Evolutionary conservation across 2,797 vertebrate genomes (phyloP).

Genomic region (Neosalanx taihuensis): DNA sequence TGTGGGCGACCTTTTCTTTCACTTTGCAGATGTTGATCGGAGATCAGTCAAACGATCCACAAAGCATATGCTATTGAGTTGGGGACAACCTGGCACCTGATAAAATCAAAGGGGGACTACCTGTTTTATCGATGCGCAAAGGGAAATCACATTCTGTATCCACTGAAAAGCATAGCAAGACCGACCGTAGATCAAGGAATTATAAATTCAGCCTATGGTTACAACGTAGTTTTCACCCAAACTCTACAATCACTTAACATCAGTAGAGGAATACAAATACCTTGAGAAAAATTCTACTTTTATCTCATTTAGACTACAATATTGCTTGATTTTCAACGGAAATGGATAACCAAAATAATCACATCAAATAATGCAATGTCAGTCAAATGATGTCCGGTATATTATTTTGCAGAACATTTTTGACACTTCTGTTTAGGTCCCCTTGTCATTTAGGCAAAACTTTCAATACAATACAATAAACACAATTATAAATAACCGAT

Average conservation of each 20-base stretch:
- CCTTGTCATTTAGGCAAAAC: conserved; percentile 38
- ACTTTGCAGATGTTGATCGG: not conserved
- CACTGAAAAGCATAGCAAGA: not conserved
- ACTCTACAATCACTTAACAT: too few relatives aligned
- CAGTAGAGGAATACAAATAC: too few relatives aligned
- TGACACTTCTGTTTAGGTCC: not conserved
- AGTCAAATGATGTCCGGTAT: too few relatives aligned
- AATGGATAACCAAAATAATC: too few relatives aligned
- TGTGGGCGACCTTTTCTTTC: not conserved
- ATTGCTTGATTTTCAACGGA: too few relatives aligned
- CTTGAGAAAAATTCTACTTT: too few relatives aligned
- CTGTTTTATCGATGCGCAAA: not conserved
- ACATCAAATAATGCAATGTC: too few relatives aligned
- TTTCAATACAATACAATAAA: conserved; percentile 65
- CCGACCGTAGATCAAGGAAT: not conserved
- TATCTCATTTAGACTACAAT: too few relatives aligned
- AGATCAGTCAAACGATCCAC: not conserved
- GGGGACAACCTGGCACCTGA: not conserved
- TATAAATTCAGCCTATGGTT: too few relatives aligned
- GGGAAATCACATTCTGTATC: not conserved
- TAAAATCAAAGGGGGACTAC: not conserved
- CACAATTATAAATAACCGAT: conserved; percentile 65
- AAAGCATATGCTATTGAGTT: not conserved
- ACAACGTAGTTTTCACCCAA: too few relatives aligned
- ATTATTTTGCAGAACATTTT: too few relatives aligned